These are phyloP conservation scores for Meganola albula DNA, from an alignment of 2,888 invertebrate species.

Conservation along the genomic window DNA sequence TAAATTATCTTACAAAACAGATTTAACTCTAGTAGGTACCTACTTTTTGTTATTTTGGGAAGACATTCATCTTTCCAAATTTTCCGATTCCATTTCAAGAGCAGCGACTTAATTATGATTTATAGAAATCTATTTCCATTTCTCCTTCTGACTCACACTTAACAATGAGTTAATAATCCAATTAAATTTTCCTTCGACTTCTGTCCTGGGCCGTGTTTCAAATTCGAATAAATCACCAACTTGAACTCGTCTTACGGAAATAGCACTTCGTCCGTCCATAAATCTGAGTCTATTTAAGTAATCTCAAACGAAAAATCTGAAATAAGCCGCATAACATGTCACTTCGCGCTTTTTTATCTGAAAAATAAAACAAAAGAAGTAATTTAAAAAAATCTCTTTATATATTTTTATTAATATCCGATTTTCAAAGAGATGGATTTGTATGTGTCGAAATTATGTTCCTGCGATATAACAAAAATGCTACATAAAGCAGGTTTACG, in stretches of 20 bases:
- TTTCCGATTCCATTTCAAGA: constrained; percentile 31
- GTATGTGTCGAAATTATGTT: no score
- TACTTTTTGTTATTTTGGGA: no score
- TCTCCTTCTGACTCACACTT: constrained; percentile 45
- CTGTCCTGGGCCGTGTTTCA: constrained; percentile 67
- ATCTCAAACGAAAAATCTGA: constrained; percentile 71
- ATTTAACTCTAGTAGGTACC: no score
- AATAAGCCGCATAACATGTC: constrained; percentile 62
- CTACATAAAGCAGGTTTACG: no score
- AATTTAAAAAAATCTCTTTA: no score
- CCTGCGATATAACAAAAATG: no score
- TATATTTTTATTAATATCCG: no score
- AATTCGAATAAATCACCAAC: constrained; percentile 71
- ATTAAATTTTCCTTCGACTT: constrained; percentile 70
- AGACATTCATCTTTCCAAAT: constrained; percentile 32
- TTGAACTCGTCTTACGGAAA: constrained; percentile 71
- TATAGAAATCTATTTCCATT: constrained; percentile 43
- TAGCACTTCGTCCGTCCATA: constrained; percentile 71
- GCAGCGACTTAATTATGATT: constrained; percentile 43
- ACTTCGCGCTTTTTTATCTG: constrained; percentile 43
- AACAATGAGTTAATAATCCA: constrained; percentile 70
- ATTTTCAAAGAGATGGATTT: no score
- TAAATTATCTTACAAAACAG: no score
- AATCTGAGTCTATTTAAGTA: constrained; percentile 74
- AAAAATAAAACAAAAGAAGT: constrained; percentile 29